Evolutionary conservation across 2,888 invertebrate genomes (phyloP), one percentile per base, ranked within the genome.

Genomic region (Homarus gammarus): DNA sequence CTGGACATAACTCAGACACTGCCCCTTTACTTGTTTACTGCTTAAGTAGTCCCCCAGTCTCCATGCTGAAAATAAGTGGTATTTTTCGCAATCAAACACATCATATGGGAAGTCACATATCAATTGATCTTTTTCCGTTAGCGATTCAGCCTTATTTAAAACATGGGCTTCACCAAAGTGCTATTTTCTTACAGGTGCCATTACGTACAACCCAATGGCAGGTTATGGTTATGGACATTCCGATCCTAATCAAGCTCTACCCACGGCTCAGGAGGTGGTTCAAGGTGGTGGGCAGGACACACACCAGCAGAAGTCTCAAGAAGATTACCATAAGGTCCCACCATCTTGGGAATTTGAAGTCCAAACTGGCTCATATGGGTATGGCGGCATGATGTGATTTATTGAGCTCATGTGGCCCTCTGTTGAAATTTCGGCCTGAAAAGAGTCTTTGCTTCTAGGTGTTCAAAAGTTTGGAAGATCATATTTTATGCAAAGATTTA

Each of bases 201-300:
- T 90, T 64, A 90, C 87, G 15, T 90, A 90, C 84, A 87, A 56
- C 36, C 87, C 90, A 18, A 90, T 87, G 87, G 81, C 77, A 22
- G 90, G 90, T 15, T 90, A 90, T 75, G 90, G 90, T 1, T 90
- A 90, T 38, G 90, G 90, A 2, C 79, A 84, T 70, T n/a, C 78
- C 0, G 90, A 87, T 33, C 87, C 84, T 8, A 49, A 31, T 72
- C 86, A 82, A 36, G 36, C 73, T 12, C 87, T 87, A 18, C 84
- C 90, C n/a, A 78, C 90, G 0, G 84, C 90, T 31, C 90, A 90
- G 73, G 90, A 90, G 49, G 81, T 84, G 27, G 87, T 84, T 33
- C 83, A 36, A 64, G 88, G 88, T 27, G 61, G n/a, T 12, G 68
- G n/a, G 51, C 49, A 8, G 3, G 33, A n/a, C 22, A n/a, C 27